Conservation (phyloP, 2,797 vertebrate species). For the Eulemur coronatus region DNA sequence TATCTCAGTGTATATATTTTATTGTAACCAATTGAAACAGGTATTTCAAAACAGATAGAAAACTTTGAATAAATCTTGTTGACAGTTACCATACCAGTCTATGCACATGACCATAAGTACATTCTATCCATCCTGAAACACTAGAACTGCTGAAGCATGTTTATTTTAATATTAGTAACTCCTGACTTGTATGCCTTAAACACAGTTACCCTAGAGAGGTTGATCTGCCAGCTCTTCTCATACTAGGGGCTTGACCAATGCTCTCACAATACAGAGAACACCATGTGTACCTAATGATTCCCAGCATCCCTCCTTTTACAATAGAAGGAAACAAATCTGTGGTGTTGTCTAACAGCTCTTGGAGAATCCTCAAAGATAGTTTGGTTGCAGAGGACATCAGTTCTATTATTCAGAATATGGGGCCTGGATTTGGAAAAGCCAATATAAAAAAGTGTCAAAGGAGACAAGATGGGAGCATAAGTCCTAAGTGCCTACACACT, state of each 20-base stretch:
- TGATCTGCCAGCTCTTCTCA: not conserved
- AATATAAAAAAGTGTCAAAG: not conserved
- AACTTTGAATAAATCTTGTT: not conserved
- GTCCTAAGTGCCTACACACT: not conserved
- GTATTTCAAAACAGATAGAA: not conserved
- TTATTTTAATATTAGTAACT: not conserved
- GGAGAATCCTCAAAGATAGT: not conserved
- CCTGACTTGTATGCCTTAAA: not conserved
- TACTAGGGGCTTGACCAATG: not conserved
- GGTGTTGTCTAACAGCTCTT: not conserved
- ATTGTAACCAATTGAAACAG: not conserved
- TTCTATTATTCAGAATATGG: not conserved
- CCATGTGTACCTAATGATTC: not conserved
- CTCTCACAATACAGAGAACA: not conserved
- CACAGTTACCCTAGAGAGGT: not conserved
- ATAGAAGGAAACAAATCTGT: slow-evolving; percentile 16
- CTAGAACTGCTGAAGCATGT: not conserved
- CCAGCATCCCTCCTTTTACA: not conserved
- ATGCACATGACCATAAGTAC: not conserved
- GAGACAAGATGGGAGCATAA: not conserved
- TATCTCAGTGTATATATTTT: not conserved
- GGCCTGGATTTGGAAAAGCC: not conserved
- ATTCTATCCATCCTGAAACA: not conserved
- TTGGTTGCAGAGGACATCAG: not conserved
- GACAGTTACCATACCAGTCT: not conserved